These are phyloP conservation scores for Cataglyphis livida DNA, from an alignment of 2,888 invertebrate species.

Conservation along the genomic window DNA sequence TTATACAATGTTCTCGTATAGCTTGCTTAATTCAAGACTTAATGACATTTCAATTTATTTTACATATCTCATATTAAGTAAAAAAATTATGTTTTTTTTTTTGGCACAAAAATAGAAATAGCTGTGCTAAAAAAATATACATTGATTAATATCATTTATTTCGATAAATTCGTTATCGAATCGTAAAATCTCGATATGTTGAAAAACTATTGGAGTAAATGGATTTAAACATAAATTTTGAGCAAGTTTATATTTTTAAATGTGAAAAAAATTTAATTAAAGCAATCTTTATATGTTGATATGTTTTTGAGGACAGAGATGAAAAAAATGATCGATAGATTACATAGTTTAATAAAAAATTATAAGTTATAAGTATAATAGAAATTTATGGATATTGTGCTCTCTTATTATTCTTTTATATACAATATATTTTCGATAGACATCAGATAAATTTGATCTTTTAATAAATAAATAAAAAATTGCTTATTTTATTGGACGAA, in stretches of 20 bases:
- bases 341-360: conserved; percentile 40
- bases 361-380: conserved; percentile 45
- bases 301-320: background rate
- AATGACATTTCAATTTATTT: background rate
- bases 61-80: background rate
- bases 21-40: background rate
- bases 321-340: background rate
- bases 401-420: conserved; percentile 20
- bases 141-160: background rate
- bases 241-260: background rate
- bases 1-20: background rate
- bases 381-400: conserved; percentile 48
- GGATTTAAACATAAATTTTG: background rate
- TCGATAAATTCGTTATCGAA: background rate
- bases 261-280: background rate
- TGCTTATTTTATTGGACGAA: too few relatives aligned
- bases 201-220: background rate
- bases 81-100: background rate
- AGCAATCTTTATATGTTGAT: background rate
- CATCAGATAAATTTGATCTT: conserved; percentile 59
- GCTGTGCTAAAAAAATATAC: background rate
- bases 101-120: background rate
- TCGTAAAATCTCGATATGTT: background rate
- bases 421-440: background rate
- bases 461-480: conserved; percentile 25